Percentiles rank a stretch among this genome's conserved stretches.
phyloP scores from a whole-genome alignment of 2,888 invertebrate genomes.

The Bombylius discolor region DNA sequence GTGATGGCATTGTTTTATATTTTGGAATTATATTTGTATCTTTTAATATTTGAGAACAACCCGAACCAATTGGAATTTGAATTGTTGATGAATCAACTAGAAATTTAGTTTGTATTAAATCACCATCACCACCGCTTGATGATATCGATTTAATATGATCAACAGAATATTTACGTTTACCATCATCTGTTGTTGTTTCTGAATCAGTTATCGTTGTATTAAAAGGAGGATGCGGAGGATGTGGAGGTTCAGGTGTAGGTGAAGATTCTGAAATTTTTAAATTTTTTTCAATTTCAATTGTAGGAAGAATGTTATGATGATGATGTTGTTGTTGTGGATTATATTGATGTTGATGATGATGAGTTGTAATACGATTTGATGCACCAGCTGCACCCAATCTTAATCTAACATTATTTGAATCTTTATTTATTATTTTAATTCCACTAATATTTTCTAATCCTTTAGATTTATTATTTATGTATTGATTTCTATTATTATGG shows the following conservation, averaged over 20 bases:
- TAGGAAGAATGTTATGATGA: background rate
- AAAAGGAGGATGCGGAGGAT: too few relatives aligned
- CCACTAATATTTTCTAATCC: conserved; percentile 12
- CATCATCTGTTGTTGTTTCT: background rate
- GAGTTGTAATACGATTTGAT: background rate
- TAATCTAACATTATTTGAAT: conserved; percentile 13
- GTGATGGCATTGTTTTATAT: conserved; percentile 47
- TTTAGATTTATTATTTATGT: background rate
- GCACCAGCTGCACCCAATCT: conserved; percentile 11
- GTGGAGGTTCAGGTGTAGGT: too few relatives aligned
- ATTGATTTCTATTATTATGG: background rate
- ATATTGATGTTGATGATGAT: background rate
- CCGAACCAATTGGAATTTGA: conserved; percentile 39
- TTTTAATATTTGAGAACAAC: conserved; percentile 18
- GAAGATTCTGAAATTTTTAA: background rate
- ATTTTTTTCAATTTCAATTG: background rate
- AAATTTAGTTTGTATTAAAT: conserved; percentile 14
- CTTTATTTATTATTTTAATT: conserved; percentile 13
- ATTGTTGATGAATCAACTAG: conserved; percentile 43
- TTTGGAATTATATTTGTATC: conserved; percentile 33
- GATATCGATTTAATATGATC: conserved; percentile 6
- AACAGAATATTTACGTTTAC: conserved; percentile 12
- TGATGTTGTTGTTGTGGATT: background rate
- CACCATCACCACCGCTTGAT: background rate
- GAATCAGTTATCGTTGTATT: background rate